Evolutionary conservation across 2,797 vertebrate genomes (phyloP), one percentile per base, ranked within the genome.

Genomic region (Oophaga sylvatica): DNA sequence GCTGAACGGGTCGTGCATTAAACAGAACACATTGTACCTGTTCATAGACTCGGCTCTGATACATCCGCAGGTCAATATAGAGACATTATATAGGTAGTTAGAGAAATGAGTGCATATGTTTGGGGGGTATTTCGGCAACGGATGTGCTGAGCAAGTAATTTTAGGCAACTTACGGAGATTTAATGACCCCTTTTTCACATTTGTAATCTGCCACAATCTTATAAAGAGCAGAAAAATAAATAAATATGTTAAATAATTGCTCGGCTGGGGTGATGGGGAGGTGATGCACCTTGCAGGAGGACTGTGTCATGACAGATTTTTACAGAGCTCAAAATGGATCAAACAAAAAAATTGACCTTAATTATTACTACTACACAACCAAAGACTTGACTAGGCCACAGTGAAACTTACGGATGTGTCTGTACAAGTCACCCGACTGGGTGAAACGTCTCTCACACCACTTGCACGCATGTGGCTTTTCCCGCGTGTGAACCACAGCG

Each of bases 401-500:
- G 95, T 99, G 98, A 94, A 99, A 99, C 96, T 99, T 99, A 94
- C 98, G 97, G 92, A 98, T 97, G 81, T 99, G 98, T 93, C 98
- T 97, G 92, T 99, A 99, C 67, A 99, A 95, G 93, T 99, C 98
- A 57, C 98, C 98, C 0, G 98, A 99, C 93, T 99, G 98, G 0
- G 98, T 99, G 95, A 99, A 99, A 81, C 98, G 97, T 79, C 98
- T 96, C 90, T 98, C 97, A 0, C 98, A 99, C 98, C 98, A 99
- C 93, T 98, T 98, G 92, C 98, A 99, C 22, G 98, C 98, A 0
- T 99, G 98, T 5, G 98, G 98, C 89, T 99, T 99, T 94, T 99
- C 98, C 0, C 98, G 94, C 0, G 98, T 99, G 94, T 99, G 98
- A 83, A 99, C 98, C 9, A 99, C 98, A 0, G 98, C 97, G 0